phyloP scores from a whole-genome alignment of 2,113 vertebrate genomes.

The Panthera uncia region DNA sequence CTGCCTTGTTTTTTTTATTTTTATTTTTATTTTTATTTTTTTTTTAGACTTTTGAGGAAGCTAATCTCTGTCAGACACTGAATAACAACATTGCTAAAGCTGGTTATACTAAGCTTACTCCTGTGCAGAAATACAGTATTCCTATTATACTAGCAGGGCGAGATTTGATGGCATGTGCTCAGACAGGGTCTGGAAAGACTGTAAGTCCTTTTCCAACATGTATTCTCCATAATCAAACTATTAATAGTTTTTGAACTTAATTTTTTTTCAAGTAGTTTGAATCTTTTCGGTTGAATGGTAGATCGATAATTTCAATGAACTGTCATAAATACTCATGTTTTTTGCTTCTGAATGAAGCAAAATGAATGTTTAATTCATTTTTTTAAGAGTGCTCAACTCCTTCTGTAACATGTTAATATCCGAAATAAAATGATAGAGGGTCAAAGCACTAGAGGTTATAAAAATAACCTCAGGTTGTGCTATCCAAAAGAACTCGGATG shows the following conservation, averaged over 20 bases:
- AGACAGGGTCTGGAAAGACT: constrained; percentile 98
- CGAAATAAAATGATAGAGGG: neutral
- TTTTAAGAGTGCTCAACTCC: neutral
- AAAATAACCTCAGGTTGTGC: neutral
- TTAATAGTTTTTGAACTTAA: neutral
- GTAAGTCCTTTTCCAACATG: constrained; percentile 83
- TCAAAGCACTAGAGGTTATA: neutral
- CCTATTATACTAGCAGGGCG: constrained; percentile 91
- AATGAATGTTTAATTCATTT: neutral
- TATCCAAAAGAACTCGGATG: neutral
- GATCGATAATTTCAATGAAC: neutral
- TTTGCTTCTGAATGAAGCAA: neutral
- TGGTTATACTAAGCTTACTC: constrained; percentile 95
- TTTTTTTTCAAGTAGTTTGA: neutral
- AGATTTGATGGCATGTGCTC: constrained; percentile 98
- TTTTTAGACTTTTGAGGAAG: constrained; percentile 91
- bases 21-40: no score
- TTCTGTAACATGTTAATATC: neutral
- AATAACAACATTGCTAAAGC: constrained; percentile 89
- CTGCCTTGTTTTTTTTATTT: no score
- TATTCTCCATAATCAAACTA: neutral
- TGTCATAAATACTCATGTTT: neutral
- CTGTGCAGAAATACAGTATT: constrained; percentile 97
- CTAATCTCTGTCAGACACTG: constrained; percentile 89
- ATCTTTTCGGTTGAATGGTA: neutral